These are phyloP conservation scores for Zoanthus gigantus DNA, from an alignment of 92 coral and sea anemone genomes.

Conservation along the genomic window DNA sequence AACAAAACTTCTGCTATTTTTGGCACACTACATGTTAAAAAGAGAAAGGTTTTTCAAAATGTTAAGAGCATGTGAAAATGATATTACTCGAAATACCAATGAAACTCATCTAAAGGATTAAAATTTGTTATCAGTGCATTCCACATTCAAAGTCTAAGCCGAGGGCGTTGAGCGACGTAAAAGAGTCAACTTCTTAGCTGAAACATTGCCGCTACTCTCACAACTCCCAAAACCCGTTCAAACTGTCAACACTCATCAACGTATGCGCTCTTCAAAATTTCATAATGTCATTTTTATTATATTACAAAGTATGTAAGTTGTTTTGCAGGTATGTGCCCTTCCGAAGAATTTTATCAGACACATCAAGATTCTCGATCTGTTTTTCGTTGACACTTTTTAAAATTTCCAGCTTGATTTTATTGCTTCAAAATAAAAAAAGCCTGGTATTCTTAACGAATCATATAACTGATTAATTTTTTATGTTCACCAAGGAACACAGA, in stretches of 20 bases:
- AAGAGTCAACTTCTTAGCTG: slow-evolving; percentile 18
- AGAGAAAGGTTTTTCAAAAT: too few relatives aligned
- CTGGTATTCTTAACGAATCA: slow-evolving; percentile 6
- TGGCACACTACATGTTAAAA: too few relatives aligned
- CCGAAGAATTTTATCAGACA: not conserved
- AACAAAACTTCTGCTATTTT: too few relatives aligned
- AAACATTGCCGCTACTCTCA: slow-evolving; percentile 30
- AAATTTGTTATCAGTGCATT: slow-evolving; percentile 46
- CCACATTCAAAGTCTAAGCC: slow-evolving; percentile 38
- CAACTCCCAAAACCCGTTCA: not conserved
- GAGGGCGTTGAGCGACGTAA: slow-evolving; percentile 30
- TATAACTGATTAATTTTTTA: slow-evolving; percentile 8
- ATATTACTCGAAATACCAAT: slow-evolving; percentile 4
- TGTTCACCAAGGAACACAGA: not conserved
- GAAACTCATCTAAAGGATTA: not conserved
- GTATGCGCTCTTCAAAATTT: slow-evolving; percentile 12
- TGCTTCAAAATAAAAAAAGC: slow-evolving; percentile 6
- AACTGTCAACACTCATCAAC: slow-evolving; percentile 35
- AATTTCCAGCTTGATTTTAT: not conserved
- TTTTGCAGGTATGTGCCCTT: not conserved
- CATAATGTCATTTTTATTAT: slow-evolving; percentile 23
- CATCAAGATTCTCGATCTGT: not conserved
- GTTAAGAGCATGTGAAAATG: slow-evolving; percentile 35
- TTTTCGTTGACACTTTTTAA: not conserved
- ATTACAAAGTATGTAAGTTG: not conserved